Conservation (phyloP, 2,888 invertebrate species). For the Polietes domitor region DNA sequence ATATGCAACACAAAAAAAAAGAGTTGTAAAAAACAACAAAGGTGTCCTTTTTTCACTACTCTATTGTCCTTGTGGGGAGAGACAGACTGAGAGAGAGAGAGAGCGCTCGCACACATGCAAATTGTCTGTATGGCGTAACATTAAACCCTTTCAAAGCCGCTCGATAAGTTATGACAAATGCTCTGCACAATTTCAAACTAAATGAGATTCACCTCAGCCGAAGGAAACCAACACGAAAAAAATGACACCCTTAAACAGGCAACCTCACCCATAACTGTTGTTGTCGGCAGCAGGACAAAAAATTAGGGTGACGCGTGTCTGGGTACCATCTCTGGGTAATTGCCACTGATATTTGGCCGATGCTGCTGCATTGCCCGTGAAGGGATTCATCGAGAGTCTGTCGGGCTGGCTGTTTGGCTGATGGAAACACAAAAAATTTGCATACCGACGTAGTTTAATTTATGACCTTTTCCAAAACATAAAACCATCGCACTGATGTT, state of each 20-base stretch:
- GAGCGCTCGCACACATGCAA: conserved; percentile 48
- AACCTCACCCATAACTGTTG: conserved; percentile 53
- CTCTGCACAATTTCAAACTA: not conserved
- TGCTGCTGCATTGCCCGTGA: not conserved
- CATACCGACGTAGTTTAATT: conserved; percentile 68
- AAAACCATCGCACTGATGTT: conserved; percentile 54
- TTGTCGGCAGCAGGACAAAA: conserved; percentile 34
- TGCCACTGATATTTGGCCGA: conserved; percentile 63
- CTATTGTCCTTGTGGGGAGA: conserved; percentile 19
- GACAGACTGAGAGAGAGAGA: not conserved
- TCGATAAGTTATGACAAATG: conserved; percentile 11
- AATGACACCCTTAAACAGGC: conserved; percentile 59
- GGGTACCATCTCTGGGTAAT: conserved; percentile 58
- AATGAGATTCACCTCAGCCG: not conserved
- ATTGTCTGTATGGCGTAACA: conserved; percentile 42
- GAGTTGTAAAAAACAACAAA: conserved; percentile 53
- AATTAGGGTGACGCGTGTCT: conserved; percentile 67
- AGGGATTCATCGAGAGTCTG: not conserved
- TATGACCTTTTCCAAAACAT: conserved; percentile 54
- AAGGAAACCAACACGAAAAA: conserved; percentile 25
- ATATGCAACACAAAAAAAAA: conserved; percentile 52
- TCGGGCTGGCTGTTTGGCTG: too few species aligned
- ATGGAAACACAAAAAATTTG: conserved; percentile 65
- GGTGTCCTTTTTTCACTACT: conserved; percentile 35
- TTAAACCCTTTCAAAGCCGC: conserved; percentile 58